Conservation (phyloP, 2,113 vertebrate species). For the Pavo muticus region DNA sequence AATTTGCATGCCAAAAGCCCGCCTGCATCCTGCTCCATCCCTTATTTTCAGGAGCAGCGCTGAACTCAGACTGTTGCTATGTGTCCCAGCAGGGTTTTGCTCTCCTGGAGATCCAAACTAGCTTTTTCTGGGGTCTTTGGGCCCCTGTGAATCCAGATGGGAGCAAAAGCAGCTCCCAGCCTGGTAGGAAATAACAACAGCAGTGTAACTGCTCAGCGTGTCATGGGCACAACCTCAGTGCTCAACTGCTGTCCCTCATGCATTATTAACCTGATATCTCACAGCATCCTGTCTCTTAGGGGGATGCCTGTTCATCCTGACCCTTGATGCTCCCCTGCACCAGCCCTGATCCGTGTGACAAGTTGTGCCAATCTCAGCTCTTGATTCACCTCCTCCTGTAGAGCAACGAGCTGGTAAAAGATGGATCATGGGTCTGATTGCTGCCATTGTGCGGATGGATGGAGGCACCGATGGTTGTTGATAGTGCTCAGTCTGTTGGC, state of each 20-base stretch:
- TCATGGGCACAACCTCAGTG: neutral
- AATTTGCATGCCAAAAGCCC: neutral
- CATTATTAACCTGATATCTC: too few relatives aligned
- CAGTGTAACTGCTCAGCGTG: neutral
- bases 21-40: neutral
- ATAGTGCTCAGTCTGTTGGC: neutral
- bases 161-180: neutral
- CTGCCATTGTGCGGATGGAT: neutral
- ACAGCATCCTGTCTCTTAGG: neutral
- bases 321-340: neutral
- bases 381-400: neutral
- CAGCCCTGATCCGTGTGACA: neutral
- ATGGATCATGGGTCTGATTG: neutral
- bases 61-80: neutral
- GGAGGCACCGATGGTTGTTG: neutral
- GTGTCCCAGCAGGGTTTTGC: fast-evolving
- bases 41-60: neutral
- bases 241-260: too few relatives aligned
- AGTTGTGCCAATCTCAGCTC: neutral
- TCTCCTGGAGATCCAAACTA: neutral
- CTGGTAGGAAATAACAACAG: neutral
- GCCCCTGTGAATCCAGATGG: neutral
- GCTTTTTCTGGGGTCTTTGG: neutral
- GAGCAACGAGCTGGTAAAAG: neutral
- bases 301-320: neutral